Conservation (phyloP, 2,113 vertebrate species). For the Neoarius graeffei region DNA sequence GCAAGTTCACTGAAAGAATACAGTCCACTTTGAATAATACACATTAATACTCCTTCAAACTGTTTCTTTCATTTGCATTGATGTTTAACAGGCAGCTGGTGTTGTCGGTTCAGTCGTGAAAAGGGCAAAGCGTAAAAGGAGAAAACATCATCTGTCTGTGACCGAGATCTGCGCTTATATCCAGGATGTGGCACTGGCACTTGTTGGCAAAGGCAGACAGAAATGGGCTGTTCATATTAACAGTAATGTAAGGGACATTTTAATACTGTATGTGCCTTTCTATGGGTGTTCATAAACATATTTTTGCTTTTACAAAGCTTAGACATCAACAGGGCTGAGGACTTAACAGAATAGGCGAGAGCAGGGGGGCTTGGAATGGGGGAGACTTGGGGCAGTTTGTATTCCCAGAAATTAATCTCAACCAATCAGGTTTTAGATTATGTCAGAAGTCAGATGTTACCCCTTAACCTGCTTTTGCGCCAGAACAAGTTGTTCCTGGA, state of each 20-base stretch:
- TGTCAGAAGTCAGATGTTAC: too few species aligned
- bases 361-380: too few species aligned
- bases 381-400: too few species aligned
- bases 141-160: constrained; percentile 54
- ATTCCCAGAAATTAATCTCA: too few species aligned
- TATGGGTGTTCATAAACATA: not conserved
- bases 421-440: too few species aligned
- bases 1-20: not conserved
- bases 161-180: constrained; percentile 58
- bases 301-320: constrained; percentile 3
- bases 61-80: not conserved
- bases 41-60: not conserved
- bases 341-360: not conserved
- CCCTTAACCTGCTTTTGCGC: too few species aligned
- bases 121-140: constrained; percentile 55
- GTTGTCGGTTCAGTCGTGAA: constrained; percentile 58
- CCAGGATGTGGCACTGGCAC: constrained; percentile 40
- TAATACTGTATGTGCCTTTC: not conserved
- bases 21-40: not conserved
- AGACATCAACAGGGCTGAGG: not conserved
- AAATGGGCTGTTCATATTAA: constrained; percentile 34
- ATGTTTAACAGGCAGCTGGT: constrained; percentile 56
- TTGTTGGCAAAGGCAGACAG: constrained; percentile 48
- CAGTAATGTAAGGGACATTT: constrained; percentile 63
- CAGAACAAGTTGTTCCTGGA: too few species aligned